Evolutionary conservation across 92 coral and sea anemone species (phyloP).

Genomic region (Heliopora coerulea): DNA sequence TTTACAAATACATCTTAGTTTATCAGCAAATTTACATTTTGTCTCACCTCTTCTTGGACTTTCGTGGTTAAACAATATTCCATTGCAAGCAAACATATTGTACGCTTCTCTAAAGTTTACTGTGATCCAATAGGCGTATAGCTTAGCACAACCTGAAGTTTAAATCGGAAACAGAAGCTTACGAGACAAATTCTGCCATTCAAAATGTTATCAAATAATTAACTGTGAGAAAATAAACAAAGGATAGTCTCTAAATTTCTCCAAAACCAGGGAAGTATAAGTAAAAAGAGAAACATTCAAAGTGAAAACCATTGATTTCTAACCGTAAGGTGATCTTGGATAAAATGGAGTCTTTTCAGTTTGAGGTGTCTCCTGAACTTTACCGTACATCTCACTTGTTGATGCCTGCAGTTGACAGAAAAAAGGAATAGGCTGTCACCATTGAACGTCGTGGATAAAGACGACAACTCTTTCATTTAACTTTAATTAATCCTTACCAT

Average conservation of each 20-base stretch:
- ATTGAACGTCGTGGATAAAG: too few species aligned
- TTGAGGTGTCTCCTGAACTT: conserved; percentile 91
- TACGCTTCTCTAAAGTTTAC: conserved; percentile 94
- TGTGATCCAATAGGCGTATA: conserved; percentile 96
- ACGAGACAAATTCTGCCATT: too few species aligned
- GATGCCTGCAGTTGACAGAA: conserved; percentile 67
- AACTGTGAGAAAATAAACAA: too few species aligned
- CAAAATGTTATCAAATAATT: too few species aligned
- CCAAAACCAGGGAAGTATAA: too few species aligned
- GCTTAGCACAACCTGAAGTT: conserved; percentile 77
- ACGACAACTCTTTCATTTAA: too few species aligned
- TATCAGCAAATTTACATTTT: background rate
- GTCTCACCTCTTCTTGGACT: conserved; percentile 91
- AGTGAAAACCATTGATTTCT: background rate
- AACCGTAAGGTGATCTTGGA: conserved; percentile 98
- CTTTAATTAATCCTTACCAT: too few species aligned
- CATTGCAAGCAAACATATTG: conserved; percentile 90
- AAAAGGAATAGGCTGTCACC: background rate
- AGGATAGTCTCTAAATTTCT: too few species aligned
- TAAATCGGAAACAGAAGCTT: too few species aligned
- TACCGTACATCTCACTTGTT: conserved; percentile 96
- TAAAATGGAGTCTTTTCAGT: conserved; percentile 91
- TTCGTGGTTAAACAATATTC: conserved; percentile 92
- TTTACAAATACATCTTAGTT: too few species aligned
- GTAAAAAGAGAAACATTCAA: too few species aligned